Evolutionary conservation across 2,113 vertebrate species (phyloP).

Genomic region (Ovis canadensis): DNA sequence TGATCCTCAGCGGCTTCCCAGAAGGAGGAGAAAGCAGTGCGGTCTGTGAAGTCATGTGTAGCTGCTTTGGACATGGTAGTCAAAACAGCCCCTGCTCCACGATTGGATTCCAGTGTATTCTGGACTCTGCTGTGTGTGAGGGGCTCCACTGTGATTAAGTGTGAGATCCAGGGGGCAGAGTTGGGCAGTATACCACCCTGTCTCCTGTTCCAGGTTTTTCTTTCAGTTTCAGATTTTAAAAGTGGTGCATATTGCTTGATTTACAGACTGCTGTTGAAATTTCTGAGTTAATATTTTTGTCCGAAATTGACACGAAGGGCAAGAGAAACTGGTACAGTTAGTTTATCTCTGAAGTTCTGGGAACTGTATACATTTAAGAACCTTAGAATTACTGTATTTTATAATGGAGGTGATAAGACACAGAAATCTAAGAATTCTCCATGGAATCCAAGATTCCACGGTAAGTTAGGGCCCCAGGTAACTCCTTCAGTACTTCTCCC

Average conservation of each 20-base stretch:
- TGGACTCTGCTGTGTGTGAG: too few relatives aligned
- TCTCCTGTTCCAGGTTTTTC: neutral
- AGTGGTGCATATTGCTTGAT: neutral
- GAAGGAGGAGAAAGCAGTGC: neutral
- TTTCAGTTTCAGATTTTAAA: neutral
- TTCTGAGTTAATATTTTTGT: neutral
- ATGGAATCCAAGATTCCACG: neutral
- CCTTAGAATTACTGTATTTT: neutral
- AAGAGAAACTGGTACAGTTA: neutral
- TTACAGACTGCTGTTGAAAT: neutral
- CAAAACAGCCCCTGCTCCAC: neutral
- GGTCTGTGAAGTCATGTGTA: too few relatives aligned
- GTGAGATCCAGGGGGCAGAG: neutral
- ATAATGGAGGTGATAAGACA: neutral
- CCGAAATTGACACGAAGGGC: neutral
- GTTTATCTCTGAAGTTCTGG: neutral
- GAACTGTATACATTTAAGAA: neutral
- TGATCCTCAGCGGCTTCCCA: neutral
- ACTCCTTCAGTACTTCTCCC: neutral
- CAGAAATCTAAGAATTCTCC: neutral
- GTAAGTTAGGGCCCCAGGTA: neutral
- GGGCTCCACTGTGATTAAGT: too few relatives aligned
- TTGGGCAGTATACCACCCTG: neutral
- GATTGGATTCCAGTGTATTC: rapidly evolving
- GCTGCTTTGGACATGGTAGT: neutral